Evolutionary conservation across 2,797 vertebrate genomes (phyloP).

Genomic region (Xenopus petersii): DNA sequence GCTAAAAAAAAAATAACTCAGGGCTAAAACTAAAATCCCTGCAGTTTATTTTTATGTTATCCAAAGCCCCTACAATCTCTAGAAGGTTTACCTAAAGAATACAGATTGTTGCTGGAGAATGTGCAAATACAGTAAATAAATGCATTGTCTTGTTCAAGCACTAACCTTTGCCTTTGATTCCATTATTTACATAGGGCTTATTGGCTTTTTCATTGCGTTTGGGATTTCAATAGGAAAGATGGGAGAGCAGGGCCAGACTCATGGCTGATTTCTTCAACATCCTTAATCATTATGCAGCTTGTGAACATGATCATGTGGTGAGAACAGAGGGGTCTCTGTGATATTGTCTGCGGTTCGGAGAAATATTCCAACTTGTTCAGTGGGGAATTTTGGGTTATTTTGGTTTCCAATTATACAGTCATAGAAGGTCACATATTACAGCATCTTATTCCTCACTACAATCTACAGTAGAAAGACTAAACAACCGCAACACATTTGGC

Average conservation of each 20-base stretch:
- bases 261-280: constrained; percentile 84
- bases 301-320: constrained; percentile 83
- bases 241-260: constrained; percentile 73
- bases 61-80: too few relatives aligned
- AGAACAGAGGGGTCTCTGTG: constrained; percentile 62
- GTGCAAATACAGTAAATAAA: too few relatives aligned
- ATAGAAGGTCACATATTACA: not conserved
- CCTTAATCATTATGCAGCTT: constrained; percentile 84
- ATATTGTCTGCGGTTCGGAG: not conserved
- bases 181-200: constrained; percentile 64
- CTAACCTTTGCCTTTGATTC: not conserved
- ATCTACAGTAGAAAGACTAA: not conserved
- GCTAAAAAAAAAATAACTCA: too few relatives aligned
- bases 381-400: not conserved
- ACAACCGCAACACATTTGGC: not conserved
- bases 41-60: too few relatives aligned
- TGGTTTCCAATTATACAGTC: not conserved
- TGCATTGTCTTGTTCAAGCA: not conserved
- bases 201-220: constrained; percentile 84
- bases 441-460: not conserved
- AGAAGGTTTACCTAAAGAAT: too few relatives aligned
- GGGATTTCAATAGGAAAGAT: constrained; percentile 80
- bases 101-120: too few relatives aligned
- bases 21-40: too few relatives aligned
- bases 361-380: not conserved